Evolutionary conservation across 2,888 invertebrate species (phyloP), one percentile per base, ranked within the genome.

Genomic region (Sipha maydis): DNA sequence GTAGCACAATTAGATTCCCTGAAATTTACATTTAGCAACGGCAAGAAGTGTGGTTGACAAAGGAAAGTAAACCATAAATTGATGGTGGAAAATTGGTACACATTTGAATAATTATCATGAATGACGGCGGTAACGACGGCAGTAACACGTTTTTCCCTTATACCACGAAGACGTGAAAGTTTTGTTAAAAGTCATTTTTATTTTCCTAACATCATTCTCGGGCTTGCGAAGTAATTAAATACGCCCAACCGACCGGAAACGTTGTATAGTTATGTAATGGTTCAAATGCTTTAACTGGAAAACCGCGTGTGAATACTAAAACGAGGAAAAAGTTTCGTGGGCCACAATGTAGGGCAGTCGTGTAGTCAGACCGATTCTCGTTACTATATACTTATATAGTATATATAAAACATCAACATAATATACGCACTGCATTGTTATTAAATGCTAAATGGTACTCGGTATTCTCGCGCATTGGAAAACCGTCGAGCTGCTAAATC

Each of bases 121-220:
- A 67, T 41, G 38, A 38, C 48, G 9, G 0, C 69, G 69, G 31
- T 11, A 31, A n/a, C 34, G 34, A 48, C 28, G 38, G n/a, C 82
- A 21, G 31, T 4, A 21, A 21, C 31, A 34, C 61, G 38, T 79
- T 79, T 79, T 79, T 67, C 38, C 34, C n/a, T 61, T 21, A 4
- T 21, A 11, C 14, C 3, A 9, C 3, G 38, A 28, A 61, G 75
- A 85, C 85, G 85, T 85, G 85, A 85, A 85, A 85, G 85, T 85
- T 78, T 85, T 85, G 85, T 76, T 78, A 85, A 85, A 85, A 79
- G 85, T 85, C 54, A n/a, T 85, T 85, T 85, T 67, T 67, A 34
- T 85, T 77, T 85, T 67, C 48, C 61, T 67, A 67, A 67, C 76
- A 67, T 75, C 77, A 34, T 31, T 67, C 78, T 78, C 14, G n/a